Percentiles rank a stretch among this genome's conserved stretches.
Evolutionary conservation across 30 jellyfish, hydroid and myxozoan genomes (phyloP).

Genomic region (Turritopsis rubra): DNA sequence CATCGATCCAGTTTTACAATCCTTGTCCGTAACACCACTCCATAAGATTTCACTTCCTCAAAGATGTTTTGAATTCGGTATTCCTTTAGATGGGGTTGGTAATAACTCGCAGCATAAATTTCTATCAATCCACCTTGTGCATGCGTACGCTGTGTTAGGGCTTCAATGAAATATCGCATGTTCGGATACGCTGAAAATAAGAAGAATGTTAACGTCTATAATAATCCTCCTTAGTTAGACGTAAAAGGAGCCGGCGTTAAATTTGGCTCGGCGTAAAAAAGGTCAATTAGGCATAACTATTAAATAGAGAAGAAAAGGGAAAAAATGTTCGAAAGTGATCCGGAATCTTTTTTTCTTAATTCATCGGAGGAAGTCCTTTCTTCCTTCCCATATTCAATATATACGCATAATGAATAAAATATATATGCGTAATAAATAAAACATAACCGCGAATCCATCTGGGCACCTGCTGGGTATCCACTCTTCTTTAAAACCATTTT

Average conservation of each 20-base stretch:
- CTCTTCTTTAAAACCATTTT: constrained; percentile 40
- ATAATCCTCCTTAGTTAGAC: not conserved
- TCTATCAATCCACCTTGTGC: constrained; percentile 15
- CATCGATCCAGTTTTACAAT: not conserved
- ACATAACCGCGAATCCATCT: not conserved
- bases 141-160: not conserved
- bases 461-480: constrained; percentile 60
- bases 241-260: no score
- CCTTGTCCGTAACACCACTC: constrained; percentile 15
- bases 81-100: not conserved
- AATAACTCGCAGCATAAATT: constrained; percentile 4
- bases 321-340: no score
- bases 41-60: constrained; percentile 20
- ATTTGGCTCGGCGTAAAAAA: no score
- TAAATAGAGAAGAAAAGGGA: no score
- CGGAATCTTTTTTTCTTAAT: no score
- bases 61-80: not conserved
- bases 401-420: no score
- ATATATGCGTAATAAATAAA: not conserved
- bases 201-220: not conserved
- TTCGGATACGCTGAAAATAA: not conserved
- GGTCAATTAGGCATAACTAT: no score
- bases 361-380: no score
- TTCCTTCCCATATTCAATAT: no score
- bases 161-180: not conserved